Percentiles rank a stretch among this genome's conserved stretches.
Evolutionary conservation across 2,113 vertebrate genomes (phyloP).

Genomic region (Laticauda colubrina): DNA sequence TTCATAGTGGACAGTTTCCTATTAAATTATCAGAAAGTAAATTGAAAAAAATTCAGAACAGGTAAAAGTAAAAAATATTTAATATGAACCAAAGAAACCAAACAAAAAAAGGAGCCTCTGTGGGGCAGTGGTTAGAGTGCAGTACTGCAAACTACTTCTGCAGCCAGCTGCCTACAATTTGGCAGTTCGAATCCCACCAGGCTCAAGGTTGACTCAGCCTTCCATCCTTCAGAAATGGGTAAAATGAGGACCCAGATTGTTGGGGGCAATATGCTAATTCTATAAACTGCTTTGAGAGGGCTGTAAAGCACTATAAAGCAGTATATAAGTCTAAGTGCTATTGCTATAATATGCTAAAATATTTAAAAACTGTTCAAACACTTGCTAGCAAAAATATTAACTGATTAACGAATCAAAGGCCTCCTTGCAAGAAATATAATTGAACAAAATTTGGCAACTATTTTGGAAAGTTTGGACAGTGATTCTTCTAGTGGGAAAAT

Average conservation of each 20-base stretch:
- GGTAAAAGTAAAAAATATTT: neutral
- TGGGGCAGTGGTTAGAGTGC: no score
- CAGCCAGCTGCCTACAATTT: no score
- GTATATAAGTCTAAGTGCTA: no score
- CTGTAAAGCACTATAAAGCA: no score
- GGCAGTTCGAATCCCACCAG: no score
- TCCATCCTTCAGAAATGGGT: no score
- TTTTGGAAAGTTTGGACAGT: neutral
- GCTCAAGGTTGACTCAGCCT: no score
- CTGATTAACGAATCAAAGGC: neutral
- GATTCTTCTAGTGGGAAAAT: neutral
- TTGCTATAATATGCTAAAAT: neutral
- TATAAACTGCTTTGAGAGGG: no score
- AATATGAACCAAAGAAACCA: neutral
- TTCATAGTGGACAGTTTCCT: slow-evolving; percentile 5
- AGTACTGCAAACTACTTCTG: no score
- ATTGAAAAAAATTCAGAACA: neutral
- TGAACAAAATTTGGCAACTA: neutral
- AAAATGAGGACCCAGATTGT: no score
- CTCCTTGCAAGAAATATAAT: neutral
- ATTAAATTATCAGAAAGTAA: neutral
- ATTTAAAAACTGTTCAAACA: neutral
- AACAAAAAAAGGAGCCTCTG: no score
- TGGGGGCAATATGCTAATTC: no score
- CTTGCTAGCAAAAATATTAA: neutral